A percentile compares a stretch with the other conserved stretches of the same genome.
phyloP scores from a whole-genome alignment of 2,113 vertebrate species.

The Forbesichthys papilliferus region DNA sequence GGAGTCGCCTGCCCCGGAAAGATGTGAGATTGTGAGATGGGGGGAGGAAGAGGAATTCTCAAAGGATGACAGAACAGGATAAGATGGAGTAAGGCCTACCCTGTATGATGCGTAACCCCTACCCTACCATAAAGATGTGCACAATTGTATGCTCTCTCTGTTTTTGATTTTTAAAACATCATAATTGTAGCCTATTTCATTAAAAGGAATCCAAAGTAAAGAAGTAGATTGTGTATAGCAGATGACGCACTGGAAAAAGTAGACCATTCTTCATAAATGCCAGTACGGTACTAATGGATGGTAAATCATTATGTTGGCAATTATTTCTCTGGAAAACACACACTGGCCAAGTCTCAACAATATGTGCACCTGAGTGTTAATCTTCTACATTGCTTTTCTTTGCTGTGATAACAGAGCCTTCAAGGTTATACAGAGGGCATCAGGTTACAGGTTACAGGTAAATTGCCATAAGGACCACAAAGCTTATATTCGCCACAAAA shows the following conservation, averaged over 20 bases:
- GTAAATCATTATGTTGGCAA: not conserved
- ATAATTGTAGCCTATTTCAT: too few relatives aligned
- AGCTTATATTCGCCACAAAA: slow-evolving; percentile 6
- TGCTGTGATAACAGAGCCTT: slow-evolving; percentile 57
- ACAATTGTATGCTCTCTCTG: too few relatives aligned
- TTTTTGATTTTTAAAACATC: too few relatives aligned
- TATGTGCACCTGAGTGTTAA: slow-evolving; percentile 39
- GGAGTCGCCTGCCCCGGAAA: slow-evolving; percentile 80
- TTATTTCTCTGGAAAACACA: not conserved
- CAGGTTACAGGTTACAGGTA: slow-evolving; percentile 51
- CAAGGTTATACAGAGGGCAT: slow-evolving; percentile 47
- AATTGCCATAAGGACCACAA: slow-evolving; percentile 20
- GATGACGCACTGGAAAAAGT: not conserved
- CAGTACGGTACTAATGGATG: not conserved
- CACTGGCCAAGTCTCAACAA: slow-evolving; percentile 32
- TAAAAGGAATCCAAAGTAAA: not conserved
- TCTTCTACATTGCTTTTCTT: slow-evolving; percentile 31
- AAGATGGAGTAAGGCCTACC: too few relatives aligned
- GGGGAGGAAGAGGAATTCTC: not conserved
- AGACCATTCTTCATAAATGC: not conserved
- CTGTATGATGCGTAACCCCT: too few relatives aligned
- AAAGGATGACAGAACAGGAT: not conserved
- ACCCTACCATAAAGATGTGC: too few relatives aligned
- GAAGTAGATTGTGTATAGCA: not conserved
- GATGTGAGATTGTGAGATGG: not conserved